phyloP scores from a whole-genome alignment of 1,140 invertebrate genomes.

The Aricia agestis region DNA sequence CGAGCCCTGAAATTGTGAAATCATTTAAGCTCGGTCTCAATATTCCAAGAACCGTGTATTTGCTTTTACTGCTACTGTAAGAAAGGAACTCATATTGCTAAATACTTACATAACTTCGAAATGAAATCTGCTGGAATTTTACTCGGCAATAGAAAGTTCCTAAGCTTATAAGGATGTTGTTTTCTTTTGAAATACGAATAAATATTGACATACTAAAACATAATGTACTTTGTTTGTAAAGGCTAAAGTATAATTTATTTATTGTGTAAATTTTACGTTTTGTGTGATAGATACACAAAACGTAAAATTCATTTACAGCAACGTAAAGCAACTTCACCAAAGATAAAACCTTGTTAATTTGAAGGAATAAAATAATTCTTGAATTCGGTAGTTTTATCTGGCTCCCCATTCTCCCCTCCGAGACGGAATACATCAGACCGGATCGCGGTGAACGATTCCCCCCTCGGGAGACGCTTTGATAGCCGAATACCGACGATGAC shows the following conservation, averaged over 20 bases:
- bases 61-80: neutral
- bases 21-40: neutral
- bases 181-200: neutral
- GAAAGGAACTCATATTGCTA: neutral
- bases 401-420: slow-evolving; percentile 33
- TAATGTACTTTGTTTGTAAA: too few relatives aligned
- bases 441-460: slow-evolving; percentile 10
- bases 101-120: neutral
- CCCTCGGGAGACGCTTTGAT: slow-evolving; percentile 4
- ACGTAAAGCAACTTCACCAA: too few relatives aligned
- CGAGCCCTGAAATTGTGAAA: neutral
- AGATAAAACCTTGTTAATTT: neutral
- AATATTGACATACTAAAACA: too few relatives aligned
- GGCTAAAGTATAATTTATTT: too few relatives aligned
- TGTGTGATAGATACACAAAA: too few relatives aligned
- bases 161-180: neutral
- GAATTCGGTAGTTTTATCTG: slow-evolving; percentile 39
- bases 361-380: neutral
- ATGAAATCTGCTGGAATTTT: neutral
- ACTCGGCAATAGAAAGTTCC: neutral
- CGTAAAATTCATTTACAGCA: neutral
- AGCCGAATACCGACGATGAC: neutral
- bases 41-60: neutral
- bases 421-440: slow-evolving; percentile 49
- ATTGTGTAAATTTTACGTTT: too few relatives aligned